phyloP scores from a whole-genome alignment of 2,888 invertebrate genomes.

The Orthosia incerta region DNA sequence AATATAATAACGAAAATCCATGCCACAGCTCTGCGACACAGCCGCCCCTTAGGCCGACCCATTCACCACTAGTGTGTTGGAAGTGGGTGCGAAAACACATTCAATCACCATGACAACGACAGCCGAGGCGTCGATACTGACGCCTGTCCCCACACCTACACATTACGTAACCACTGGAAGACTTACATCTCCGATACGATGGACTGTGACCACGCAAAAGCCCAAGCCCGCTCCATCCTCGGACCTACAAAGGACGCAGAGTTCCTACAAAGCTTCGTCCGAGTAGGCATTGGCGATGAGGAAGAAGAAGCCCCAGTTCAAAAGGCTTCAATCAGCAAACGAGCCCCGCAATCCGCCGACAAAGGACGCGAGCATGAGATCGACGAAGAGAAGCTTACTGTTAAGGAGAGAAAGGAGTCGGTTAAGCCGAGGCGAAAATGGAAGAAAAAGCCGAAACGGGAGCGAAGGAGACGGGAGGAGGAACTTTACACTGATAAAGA shows the following conservation, averaged over 20 bases:
- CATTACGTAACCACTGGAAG: constrained; percentile 77
- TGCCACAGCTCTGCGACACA: constrained; percentile 42
- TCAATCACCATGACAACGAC: constrained; percentile 85
- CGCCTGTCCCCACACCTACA: constrained; percentile 81
- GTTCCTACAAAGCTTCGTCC: constrained; percentile 95
- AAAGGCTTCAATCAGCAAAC: constrained; percentile 86
- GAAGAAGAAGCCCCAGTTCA: constrained; percentile 87
- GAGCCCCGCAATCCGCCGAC: constrained; percentile 80
- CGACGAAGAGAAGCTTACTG: constrained; percentile 79
- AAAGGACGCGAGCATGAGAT: constrained; percentile 74
- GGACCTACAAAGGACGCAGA: constrained; percentile 93
- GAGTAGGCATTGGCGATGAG: constrained; percentile 92
- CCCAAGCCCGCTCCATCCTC: constrained; percentile 91
- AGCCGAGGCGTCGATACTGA: constrained; percentile 86
- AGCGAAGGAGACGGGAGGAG: constrained; percentile 89
- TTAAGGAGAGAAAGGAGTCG: constrained; percentile 81
- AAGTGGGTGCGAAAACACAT: constrained; percentile 86
- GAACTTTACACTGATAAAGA: constrained; percentile 98
- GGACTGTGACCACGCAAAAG: constrained; percentile 85
- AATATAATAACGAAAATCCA: constrained; percentile 1
- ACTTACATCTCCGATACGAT: constrained; percentile 58
- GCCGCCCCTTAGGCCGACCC: constrained; percentile 54
- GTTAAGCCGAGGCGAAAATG: constrained; percentile 81
- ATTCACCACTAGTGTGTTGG: constrained; percentile 73
- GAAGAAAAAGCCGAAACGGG: constrained; percentile 83